phyloP scores from a whole-genome alignment of 2,888 invertebrate genomes.

The Tenthredo mesomela region DNA sequence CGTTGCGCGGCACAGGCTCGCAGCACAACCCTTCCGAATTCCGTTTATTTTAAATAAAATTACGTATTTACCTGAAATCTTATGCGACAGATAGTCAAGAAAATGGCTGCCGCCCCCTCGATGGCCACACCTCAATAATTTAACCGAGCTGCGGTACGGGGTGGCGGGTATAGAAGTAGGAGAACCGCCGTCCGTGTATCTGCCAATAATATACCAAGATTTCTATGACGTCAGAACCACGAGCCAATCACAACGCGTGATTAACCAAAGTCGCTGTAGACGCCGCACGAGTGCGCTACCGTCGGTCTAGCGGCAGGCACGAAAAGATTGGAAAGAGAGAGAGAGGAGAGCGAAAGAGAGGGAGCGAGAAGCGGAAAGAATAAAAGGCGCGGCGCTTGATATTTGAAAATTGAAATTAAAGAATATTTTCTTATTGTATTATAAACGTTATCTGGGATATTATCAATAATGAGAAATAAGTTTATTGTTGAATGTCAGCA shows the following conservation, averaged over 20 bases:
- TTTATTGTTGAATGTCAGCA: background rate
- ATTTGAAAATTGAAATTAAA: constrained; percentile 33
- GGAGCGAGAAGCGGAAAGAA: background rate
- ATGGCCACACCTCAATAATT: constrained; percentile 73
- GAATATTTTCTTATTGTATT: background rate
- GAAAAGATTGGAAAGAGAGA: constrained; percentile 4
- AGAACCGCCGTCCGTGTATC: background rate
- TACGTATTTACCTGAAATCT: constrained; percentile 75
- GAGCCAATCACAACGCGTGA: constrained; percentile 7
- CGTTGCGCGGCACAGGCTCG: constrained; percentile 65
- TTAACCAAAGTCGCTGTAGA: background rate
- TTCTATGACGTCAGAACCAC: constrained; percentile 32
- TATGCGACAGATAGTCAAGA: constrained; percentile 75
- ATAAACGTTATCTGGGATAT: background rate
- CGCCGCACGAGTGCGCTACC: background rate
- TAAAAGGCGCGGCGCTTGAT: constrained; percentile 39
- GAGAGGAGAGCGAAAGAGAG: too few species aligned
- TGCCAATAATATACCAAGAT: background rate
- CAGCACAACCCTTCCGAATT: constrained; percentile 64
- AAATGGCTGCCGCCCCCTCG: constrained; percentile 72
- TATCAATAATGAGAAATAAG: background rate
- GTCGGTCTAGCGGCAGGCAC: background rate
- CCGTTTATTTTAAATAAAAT: constrained; percentile 65
- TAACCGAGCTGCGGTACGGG: constrained; percentile 23
- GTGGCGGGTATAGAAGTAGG: constrained; percentile 1